Evolutionary conservation across 2,888 invertebrate species (phyloP), one percentile per base, ranked within the genome.

Genomic region (Chrysopilus asiliformis): DNA sequence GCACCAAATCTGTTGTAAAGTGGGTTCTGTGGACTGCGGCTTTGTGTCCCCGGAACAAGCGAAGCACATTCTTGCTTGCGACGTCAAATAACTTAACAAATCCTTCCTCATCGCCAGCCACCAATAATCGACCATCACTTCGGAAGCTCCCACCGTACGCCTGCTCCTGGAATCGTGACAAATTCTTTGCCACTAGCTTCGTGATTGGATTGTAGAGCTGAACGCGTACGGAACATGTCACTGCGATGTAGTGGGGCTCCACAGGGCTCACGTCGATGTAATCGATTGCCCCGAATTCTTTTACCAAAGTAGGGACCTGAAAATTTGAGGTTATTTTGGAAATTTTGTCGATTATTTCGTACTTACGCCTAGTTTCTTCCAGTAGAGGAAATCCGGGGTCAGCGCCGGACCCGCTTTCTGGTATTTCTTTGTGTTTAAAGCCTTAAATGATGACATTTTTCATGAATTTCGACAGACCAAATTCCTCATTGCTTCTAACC

Each of bases 31-130:
- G 90, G 48, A 76, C 80, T 31, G 83, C 71, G 14, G 71, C 80
- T 42, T 70, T 72, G 52, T 91, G 91, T 1, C 87, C 90, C 53
- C 80, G 81, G 53, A 93, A 93, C 15, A 86, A 68, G 49, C 94
- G 68, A 3, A 95, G 67, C 15, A 86, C 70, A 55, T 77, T 80
- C 55, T 84, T 87, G 3, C 81, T 80, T 10, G 76, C 71, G 0
- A 86, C 76, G 66, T 95, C 90, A 67, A 94, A 95, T 3, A 97
- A 63, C 58, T 85, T 81, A 0, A 97, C 76, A 33, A 72, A 72
- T 2, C 79, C 74, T 58, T 95, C 94, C 52, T 93, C 89, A 50
- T 91, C 84, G 1, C 95, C 95, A 16, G 86, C 84, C 40, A 84
- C 81, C 6, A 91, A 52, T n/a, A 91, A 64, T 35, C 72, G 72